phyloP scores from a whole-genome alignment of 2,888 invertebrate genomes.

The Dryococelus australis region DNA sequence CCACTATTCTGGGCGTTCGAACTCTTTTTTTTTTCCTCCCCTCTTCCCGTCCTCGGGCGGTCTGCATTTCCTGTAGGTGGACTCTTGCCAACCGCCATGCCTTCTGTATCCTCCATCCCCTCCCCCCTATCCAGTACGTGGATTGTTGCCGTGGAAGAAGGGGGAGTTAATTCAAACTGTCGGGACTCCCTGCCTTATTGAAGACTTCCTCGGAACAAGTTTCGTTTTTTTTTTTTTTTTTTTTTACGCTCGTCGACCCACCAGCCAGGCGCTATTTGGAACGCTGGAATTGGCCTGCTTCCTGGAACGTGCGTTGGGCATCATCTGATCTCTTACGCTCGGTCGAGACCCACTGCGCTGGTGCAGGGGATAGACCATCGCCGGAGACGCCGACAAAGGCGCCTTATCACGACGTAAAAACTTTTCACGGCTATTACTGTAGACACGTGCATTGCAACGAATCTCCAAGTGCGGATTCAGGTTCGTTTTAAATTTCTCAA shows the following conservation, averaged over 20 bases:
- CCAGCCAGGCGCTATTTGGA: neutral
- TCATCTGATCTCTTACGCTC: no score
- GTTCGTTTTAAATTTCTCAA: no score
- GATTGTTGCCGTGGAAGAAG: neutral
- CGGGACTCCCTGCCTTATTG: neutral
- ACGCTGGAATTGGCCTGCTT: neutral
- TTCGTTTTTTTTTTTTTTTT: no score
- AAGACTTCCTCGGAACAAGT: conserved; percentile 4
- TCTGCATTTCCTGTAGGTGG: neutral
- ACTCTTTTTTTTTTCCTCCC: neutral
- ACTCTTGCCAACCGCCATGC: neutral
- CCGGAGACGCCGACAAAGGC: no score
- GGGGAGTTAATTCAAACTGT: conserved; percentile 11
- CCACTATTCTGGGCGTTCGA: neutral
- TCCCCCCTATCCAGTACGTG: neutral
- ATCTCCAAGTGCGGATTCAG: no score
- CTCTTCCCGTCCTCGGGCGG: no score
- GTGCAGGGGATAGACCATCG: no score
- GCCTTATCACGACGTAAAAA: no score
- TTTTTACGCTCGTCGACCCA: neutral
- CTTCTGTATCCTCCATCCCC: no score
- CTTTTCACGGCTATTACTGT: no score
- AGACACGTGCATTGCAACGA: no score
- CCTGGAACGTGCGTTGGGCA: neutral
- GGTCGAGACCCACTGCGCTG: no score